phyloP scores from a whole-genome alignment of 1,140 invertebrate genomes.

The Scaptomyza hsui region DNA sequence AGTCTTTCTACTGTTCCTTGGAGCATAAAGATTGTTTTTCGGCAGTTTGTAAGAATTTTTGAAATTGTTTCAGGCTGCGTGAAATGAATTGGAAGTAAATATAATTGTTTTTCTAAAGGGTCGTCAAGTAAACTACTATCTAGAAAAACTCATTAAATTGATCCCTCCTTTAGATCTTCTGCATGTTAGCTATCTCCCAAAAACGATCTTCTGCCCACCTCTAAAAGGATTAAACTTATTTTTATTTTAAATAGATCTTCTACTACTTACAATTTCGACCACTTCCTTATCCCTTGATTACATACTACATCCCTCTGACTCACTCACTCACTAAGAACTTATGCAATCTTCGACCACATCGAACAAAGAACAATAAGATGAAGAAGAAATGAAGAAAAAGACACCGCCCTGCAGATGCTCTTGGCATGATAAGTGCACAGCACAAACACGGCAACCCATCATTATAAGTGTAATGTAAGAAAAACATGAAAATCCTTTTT shows the following conservation, averaged over 20 bases:
- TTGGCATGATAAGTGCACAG: slow-evolving; percentile 21
- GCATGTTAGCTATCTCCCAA: no score
- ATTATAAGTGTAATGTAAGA: slow-evolving; percentile 48
- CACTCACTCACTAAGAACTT: neutral
- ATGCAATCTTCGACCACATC: neutral
- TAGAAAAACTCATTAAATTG: no score
- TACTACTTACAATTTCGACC: no score
- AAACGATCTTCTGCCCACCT: no score
- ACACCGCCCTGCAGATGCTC: slow-evolving; percentile 23
- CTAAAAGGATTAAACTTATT: no score
- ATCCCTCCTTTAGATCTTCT: no score
- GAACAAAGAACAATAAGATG: neutral
- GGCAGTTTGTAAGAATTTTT: neutral
- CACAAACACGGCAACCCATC: slow-evolving; percentile 18
- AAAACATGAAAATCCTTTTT: slow-evolving; percentile 70
- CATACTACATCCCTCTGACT: no score
- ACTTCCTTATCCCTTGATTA: no score
- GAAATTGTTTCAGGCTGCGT: neutral
- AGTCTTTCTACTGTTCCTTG: neutral
- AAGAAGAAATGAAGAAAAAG: neutral
- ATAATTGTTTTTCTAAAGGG: neutral
- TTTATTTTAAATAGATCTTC: no score
- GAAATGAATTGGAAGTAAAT: slow-evolving; percentile 2
- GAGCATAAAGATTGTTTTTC: neutral
- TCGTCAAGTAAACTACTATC: no score